Conservation (phyloP, 2,888 invertebrate genomes). For the Idaea biselata region DNA sequence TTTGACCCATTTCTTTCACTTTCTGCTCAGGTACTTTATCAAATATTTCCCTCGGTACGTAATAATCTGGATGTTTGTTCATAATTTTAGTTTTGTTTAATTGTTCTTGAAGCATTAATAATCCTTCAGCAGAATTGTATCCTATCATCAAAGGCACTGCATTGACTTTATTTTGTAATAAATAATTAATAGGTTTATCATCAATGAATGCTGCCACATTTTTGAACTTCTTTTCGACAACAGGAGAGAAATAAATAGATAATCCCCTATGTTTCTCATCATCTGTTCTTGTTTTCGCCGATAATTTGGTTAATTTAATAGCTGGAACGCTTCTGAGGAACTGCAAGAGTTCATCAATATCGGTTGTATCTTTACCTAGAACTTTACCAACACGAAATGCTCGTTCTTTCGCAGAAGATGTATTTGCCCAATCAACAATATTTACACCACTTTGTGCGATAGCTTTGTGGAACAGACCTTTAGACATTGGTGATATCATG, state of each 20-base stretch:
- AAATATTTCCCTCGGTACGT: conserved; percentile 49
- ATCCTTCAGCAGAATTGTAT: conserved; percentile 55
- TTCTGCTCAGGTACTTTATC: conserved; percentile 34
- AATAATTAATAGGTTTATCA: conserved; percentile 39
- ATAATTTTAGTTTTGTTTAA: conserved; percentile 37
- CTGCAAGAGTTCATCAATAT: conserved; percentile 34
- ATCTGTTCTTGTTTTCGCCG: conserved; percentile 34
- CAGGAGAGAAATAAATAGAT: conserved; percentile 48
- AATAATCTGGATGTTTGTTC: conserved; percentile 44
- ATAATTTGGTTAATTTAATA: conserved; percentile 35
- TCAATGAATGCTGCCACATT: conserved; percentile 45
- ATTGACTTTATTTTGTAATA: conserved; percentile 39
- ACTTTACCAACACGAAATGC: conserved; percentile 36
- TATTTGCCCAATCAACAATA: conserved; percentile 34
- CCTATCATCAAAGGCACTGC: conserved; percentile 53
- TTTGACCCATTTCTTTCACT: conserved; percentile 42
- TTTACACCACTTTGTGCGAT: conserved; percentile 39
- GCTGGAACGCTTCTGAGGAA: conserved; percentile 36
- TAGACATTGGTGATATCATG: conserved; percentile 40
- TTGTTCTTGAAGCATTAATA: conserved; percentile 39
- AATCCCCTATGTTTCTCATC: conserved; percentile 48
- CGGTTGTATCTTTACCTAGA: conserved; percentile 34
- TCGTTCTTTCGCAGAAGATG: conserved; percentile 32
- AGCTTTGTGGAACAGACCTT: conserved; percentile 36
- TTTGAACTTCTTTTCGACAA: conserved; percentile 48